Evolutionary conservation across 2,888 invertebrate species (phyloP), one percentile per base, ranked within the genome.

Genomic region (Chorisops tibialis): DNA sequence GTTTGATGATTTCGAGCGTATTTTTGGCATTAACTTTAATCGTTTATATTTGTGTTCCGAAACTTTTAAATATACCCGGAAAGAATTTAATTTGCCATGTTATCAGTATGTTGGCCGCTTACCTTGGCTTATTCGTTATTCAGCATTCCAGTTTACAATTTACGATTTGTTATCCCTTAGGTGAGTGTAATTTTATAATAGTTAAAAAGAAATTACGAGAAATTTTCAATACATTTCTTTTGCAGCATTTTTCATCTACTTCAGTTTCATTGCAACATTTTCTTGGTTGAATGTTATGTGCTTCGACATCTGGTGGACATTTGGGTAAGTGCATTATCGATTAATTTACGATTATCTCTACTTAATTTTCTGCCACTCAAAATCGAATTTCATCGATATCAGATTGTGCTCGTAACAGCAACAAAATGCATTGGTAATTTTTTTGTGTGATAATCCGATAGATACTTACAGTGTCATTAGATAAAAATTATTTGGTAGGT

Each of bases 261-360:
- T 87, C 72, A 82, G 84, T 62, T 85, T 88, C 72, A 81, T 87
- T 71, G 83, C 87, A 9, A 83, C 88, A 52, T 89, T 89, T 74
- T 82, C 84, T 58, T 89, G 89, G 89, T 82, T 89, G 72, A 88
- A 87, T 79, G 84, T 89, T 72, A 89, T 88, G 83, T 88, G 88
- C 74, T 86, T 88, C 79, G 89, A 89, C 81, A 88, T 89, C 75
- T 89, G 88, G 88, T 86, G 86, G 83, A 89, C 88, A 70, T 87
- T 89, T 76, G 87, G 87, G 89, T 89, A 77, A 83, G 85, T 80
- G 41, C 21, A 38, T n/a, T 9, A 30, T n/a, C n/a, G n/a, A n/a
- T n/a, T n/a, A n/a, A n/a, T n/a, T n/a, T 30, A 9, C 30, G 30
- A 30, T 30, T 30, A 30, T 30, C 9, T 7, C 30, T 30, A 30